A percentile compares a stretch with the other conserved stretches of the same genome.
Evolutionary conservation across 2,113 vertebrate species (phyloP).

Genomic region (Chauna torquata): DNA sequence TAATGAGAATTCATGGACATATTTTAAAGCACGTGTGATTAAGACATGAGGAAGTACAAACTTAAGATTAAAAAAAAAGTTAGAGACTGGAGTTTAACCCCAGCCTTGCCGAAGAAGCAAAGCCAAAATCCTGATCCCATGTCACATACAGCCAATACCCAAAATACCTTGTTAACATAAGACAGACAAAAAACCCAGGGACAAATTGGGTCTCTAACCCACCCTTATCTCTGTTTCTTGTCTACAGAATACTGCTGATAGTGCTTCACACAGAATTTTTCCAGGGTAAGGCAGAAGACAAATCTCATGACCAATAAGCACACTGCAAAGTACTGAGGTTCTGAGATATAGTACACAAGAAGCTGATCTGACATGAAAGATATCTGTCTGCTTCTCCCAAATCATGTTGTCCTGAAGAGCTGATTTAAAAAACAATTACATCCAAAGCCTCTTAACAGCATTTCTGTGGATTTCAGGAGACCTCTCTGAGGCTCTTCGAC

Average conservation of each 20-base stretch:
- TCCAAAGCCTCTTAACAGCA: neutral
- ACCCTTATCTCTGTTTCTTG: neutral
- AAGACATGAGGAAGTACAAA: neutral
- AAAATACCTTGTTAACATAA: neutral
- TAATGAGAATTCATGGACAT: neutral
- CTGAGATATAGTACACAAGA: neutral
- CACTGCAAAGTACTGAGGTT: neutral
- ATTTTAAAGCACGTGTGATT: neutral
- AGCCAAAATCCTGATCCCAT: neutral
- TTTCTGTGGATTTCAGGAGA: neutral
- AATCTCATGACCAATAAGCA: neutral
- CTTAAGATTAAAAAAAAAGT: neutral
- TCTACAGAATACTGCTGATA: neutral
- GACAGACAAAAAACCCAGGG: neutral
- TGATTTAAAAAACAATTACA: fast-evolving
- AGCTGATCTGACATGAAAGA: neutral
- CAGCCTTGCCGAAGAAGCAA: neutral
- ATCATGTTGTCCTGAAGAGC: neutral
- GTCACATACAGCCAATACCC: neutral
- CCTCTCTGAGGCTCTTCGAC: neutral
- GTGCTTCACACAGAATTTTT: neutral
- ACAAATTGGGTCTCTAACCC: neutral
- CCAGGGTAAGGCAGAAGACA: neutral
- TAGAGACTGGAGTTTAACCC: neutral
- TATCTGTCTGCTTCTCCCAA: neutral